Percentiles rank a stretch among this genome's conserved stretches.
These are phyloP conservation scores for Aphyosemion australe DNA, from an alignment of 2,113 vertebrate species.

Conservation along the genomic window DNA sequence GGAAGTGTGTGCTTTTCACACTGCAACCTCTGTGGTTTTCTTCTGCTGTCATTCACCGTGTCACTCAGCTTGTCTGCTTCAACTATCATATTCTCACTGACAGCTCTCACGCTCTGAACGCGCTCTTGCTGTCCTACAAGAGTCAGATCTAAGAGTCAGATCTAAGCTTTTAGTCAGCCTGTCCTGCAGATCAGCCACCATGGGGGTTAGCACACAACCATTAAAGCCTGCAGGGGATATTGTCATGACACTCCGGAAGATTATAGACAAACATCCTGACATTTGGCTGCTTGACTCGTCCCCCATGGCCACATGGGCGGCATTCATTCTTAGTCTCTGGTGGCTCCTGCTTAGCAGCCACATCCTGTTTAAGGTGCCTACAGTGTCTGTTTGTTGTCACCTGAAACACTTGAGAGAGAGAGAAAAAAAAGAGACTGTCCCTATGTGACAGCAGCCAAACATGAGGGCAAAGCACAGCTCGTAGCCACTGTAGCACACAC, in stretches of 20 bases:
- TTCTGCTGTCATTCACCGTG: constrained; percentile 64
- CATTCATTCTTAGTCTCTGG: constrained; percentile 57
- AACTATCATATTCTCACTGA: constrained; percentile 28
- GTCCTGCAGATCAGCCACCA: constrained; percentile 4
- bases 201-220: constrained; percentile 7
- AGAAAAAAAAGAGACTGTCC: constrained; percentile 27
- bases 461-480: constrained; percentile 34
- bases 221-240: constrained; percentile 50
- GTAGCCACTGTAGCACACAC: background rate
- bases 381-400: constrained; percentile 69
- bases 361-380: constrained; percentile 73
- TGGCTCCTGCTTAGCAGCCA: constrained; percentile 62
- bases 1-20: constrained; percentile 70
- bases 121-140: background rate
- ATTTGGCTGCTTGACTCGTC: constrained; percentile 45
- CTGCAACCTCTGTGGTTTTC: constrained; percentile 70
- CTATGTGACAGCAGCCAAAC: constrained; percentile 37
- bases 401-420: constrained; percentile 58
- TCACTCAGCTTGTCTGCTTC: constrained; percentile 41
- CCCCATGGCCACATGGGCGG: constrained; percentile 43
- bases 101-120: background rate
- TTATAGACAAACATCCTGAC: constrained; percentile 67
- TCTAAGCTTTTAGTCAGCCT: constrained; percentile 1
- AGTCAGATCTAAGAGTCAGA: background rate
- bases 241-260: constrained; percentile 53